Evolutionary conservation across 2,797 vertebrate genomes (phyloP).

Genomic region (Masticophis lateralis): DNA sequence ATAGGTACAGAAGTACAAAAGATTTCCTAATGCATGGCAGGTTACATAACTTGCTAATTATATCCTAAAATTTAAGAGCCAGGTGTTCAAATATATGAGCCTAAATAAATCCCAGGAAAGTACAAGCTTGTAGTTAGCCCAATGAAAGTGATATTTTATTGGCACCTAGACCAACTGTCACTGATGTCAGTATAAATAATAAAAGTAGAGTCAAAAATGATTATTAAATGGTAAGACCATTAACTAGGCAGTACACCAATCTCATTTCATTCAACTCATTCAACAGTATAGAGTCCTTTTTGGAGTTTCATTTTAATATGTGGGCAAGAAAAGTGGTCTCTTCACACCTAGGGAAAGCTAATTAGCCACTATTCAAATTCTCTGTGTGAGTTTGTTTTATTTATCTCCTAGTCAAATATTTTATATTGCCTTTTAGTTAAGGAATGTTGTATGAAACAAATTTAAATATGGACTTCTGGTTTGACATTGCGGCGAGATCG

Average conservation of each 20-base stretch:
- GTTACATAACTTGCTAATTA: conserved; percentile 59
- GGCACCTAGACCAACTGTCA: conserved; percentile 17
- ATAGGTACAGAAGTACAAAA: background rate
- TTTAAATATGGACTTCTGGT: too few species aligned
- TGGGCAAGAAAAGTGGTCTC: background rate
- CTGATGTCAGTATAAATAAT: conserved; percentile 7
- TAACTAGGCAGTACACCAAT: background rate
- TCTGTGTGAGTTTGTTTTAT: background rate
- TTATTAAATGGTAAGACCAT: conserved; percentile 9
- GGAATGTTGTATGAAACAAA: background rate
- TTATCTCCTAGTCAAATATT: background rate
- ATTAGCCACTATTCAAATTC: background rate
- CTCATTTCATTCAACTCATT: background rate
- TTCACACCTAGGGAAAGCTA: background rate
- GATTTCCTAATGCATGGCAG: conserved; percentile 12
- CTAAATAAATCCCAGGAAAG: conserved; percentile 42
- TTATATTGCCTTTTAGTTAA: background rate
- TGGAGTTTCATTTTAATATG: background rate
- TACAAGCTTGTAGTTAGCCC: conserved; percentile 1
- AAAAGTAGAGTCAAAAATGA: background rate
- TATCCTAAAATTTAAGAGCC: conserved; percentile 41
- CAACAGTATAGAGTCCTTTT: background rate
- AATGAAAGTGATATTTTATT: conserved; percentile 4
- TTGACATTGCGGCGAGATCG: too few species aligned
- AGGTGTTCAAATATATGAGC: conserved; percentile 33